phyloP scores from a whole-genome alignment of 2,797 vertebrate genomes.

The Oophaga sylvatica region DNA sequence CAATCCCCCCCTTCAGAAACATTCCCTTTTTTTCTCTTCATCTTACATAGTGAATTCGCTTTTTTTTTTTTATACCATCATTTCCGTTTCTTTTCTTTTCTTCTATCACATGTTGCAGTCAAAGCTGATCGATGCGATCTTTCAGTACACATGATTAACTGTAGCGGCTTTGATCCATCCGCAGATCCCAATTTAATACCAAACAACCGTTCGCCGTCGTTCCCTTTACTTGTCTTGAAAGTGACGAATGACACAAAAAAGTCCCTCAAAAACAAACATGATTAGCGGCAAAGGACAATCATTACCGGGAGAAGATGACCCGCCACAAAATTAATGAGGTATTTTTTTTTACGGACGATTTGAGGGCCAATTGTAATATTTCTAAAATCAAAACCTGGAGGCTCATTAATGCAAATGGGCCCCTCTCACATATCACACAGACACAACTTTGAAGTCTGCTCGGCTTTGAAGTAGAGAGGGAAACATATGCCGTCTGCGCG shows the following conservation, averaged over 20 bases:
- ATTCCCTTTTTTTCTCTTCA: neutral
- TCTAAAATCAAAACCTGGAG: slow-evolving; percentile 52
- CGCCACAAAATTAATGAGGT: slow-evolving; percentile 46
- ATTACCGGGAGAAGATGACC: slow-evolving; percentile 45
- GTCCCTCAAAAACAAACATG: slow-evolving; percentile 40
- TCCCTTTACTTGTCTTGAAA: neutral
- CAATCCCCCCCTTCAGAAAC: neutral
- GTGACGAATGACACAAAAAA: slow-evolving; percentile 10
- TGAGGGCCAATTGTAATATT: slow-evolving; percentile 50
- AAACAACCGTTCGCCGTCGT: neutral
- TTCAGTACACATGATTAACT: slow-evolving; percentile 36
- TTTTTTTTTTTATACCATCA: neutral
- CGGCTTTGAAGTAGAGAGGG: slow-evolving; percentile 49
- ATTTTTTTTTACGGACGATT: slow-evolving; percentile 55
- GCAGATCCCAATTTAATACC: neutral
- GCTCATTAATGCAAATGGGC: slow-evolving; percentile 58
- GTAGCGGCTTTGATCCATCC: neutral
- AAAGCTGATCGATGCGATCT: neutral
- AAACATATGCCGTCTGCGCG: slow-evolving; percentile 19
- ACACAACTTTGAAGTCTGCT: slow-evolving; percentile 55
- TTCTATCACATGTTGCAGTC: slow-evolving; percentile 3
- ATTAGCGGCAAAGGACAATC: slow-evolving; percentile 26
- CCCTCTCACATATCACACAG: slow-evolving; percentile 41
- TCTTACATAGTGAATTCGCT: neutral
- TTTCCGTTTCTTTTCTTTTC: neutral